Evolutionary conservation across 2,888 invertebrate species (phyloP).

Genomic region (Alcis repandata): DNA sequence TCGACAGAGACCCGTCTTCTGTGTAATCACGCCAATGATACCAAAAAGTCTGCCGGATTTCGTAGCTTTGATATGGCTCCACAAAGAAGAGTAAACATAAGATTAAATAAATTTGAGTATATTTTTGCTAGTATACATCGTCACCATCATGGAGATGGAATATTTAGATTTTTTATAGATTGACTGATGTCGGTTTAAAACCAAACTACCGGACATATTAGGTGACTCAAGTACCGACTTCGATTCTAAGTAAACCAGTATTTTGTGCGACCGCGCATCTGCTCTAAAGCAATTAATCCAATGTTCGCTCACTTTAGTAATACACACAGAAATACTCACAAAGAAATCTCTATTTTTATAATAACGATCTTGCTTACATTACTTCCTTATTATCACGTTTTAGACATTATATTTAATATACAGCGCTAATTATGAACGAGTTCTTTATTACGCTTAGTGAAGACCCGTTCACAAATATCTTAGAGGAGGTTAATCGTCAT

Average conservation of each 20-base stretch:
- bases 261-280: conserved; percentile 69
- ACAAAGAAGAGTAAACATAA: conserved; percentile 79
- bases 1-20: conserved; percentile 70
- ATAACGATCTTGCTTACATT: conserved; percentile 81
- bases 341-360: conserved; percentile 74
- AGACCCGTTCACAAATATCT: conserved; percentile 74
- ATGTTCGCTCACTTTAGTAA: conserved; percentile 77
- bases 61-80: conserved; percentile 75
- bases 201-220: too few species aligned
- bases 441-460: conserved; percentile 76
- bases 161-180: background rate
- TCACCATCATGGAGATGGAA: conserved; percentile 28
- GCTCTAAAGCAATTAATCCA: conserved; percentile 74
- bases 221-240: too few species aligned
- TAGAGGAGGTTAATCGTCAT: conserved; percentile 74
- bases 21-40: conserved; percentile 85
- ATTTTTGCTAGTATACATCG: conserved; percentile 48
- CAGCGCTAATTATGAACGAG: conserved; percentile 81
- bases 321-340: conserved; percentile 81
- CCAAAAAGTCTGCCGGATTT: conserved; percentile 78
- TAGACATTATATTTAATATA: conserved; percentile 80
- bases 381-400: conserved; percentile 83
- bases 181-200: background rate
- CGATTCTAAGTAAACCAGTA: conserved; percentile 38
- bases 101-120: conserved; percentile 54